Conservation (phyloP, 2,797 vertebrate genomes). For the Mus caroli region DNA sequence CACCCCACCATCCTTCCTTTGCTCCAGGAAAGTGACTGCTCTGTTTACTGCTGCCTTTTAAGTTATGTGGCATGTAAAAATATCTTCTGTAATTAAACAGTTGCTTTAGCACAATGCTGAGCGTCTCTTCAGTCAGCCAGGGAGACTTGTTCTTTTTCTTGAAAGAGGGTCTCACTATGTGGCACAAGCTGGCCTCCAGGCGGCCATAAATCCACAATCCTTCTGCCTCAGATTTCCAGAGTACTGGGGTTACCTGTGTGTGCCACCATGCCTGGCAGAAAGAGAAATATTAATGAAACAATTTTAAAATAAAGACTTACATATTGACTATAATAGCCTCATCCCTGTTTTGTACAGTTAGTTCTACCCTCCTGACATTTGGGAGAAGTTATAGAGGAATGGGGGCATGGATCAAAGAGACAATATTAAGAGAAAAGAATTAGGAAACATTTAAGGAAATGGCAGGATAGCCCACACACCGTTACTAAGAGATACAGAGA, state of each 20-base stretch:
- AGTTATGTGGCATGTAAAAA: neutral
- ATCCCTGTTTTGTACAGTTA: neutral
- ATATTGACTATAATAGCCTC: slow-evolving; percentile 41
- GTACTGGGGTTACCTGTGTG: neutral
- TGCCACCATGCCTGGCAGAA: neutral
- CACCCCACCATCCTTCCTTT: neutral
- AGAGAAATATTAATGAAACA: slow-evolving; percentile 43
- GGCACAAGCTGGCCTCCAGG: neutral
- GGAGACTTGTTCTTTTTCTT: slow-evolving; percentile 12
- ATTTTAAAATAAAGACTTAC: neutral
- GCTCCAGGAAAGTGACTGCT: neutral
- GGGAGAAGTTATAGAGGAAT: neutral
- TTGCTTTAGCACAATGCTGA: neutral
- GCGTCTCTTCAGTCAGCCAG: neutral
- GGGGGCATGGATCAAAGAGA: slow-evolving; percentile 13
- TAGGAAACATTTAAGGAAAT: neutral
- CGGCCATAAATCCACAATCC: neutral
- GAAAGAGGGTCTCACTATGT: neutral
- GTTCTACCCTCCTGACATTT: slow-evolving; percentile 1
- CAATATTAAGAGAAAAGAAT: slow-evolving; percentile 48
- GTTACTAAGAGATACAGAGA: neutral
- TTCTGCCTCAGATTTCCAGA: neutral
- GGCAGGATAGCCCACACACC: neutral
- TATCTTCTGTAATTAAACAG: slow-evolving; percentile 10
- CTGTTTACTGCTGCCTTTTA: slow-evolving; percentile 7